phyloP scores from a whole-genome alignment of 1,140 invertebrate species.

The Anastatus disparis region DNA sequence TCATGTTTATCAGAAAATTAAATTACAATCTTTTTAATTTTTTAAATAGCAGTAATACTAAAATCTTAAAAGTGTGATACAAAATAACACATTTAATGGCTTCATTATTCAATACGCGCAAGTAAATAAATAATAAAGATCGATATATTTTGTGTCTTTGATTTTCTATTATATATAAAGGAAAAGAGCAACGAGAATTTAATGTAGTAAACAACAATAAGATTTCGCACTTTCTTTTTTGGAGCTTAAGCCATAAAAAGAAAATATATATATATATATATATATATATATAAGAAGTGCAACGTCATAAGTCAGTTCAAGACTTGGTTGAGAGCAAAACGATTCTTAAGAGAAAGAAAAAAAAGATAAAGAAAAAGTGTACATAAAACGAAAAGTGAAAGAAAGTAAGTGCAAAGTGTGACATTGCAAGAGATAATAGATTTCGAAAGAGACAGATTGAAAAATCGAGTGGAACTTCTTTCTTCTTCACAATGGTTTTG shows the following conservation, averaged over 20 bases:
- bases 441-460: slow-evolving; percentile 41
- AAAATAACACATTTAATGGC: too few relatives aligned
- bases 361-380: not conserved
- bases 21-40: too few relatives aligned
- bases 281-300: not conserved
- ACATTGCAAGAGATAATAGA: slow-evolving; percentile 31
- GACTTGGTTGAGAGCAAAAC: not conserved
- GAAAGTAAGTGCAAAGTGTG: slow-evolving; percentile 17
- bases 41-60: too few relatives aligned
- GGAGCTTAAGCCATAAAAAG: not conserved
- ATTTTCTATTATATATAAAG: too few relatives aligned
- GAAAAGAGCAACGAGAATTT: too few relatives aligned
- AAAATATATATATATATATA: not conserved
- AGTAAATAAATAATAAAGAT: too few relatives aligned
- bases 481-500: too few relatives aligned
- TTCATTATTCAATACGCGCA: too few relatives aligned
- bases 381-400: not conserved
- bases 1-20: too few relatives aligned
- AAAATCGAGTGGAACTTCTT: too few relatives aligned
- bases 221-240: not conserved
- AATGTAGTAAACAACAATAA: not conserved
- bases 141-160: too few relatives aligned
- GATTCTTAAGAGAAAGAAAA: not conserved
- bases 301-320: not conserved
- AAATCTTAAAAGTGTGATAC: too few relatives aligned